A percentile compares a stretch with the other conserved stretches of the same genome.
These are phyloP conservation scores for Aplodontia rufa DNA, from an alignment of 2,113 vertebrate genomes.

Conservation along the genomic window DNA sequence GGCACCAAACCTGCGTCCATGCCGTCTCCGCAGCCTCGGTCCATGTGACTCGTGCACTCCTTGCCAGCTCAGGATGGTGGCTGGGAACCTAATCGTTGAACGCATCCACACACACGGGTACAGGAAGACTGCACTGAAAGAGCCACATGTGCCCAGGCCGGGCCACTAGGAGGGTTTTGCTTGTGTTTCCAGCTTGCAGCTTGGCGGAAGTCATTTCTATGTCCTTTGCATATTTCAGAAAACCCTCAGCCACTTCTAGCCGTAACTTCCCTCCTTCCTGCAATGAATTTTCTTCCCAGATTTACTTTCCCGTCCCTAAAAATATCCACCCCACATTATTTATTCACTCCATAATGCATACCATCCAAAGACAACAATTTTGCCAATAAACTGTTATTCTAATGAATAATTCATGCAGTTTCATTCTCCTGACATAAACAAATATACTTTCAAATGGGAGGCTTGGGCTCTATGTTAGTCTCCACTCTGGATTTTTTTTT, in stretches of 20 bases:
- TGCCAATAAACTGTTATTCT: conserved; percentile 80
- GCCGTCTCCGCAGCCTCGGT: not conserved
- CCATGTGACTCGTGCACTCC: not conserved
- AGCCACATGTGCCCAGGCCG: conserved; percentile 41
- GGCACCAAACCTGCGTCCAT: not conserved
- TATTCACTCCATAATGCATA: conserved; percentile 80
- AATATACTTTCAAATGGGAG: conserved; percentile 76
- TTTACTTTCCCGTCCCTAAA: conserved; percentile 76
- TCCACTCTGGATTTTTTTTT: conserved; percentile 59
- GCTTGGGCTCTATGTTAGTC: conserved; percentile 65
- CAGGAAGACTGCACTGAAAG: conserved; percentile 57
- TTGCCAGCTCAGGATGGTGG: not conserved
- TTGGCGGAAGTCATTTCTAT: conserved; percentile 18
- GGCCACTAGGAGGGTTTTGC: conserved; percentile 59
- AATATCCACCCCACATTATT: conserved; percentile 77
- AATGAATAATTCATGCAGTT: conserved; percentile 77
- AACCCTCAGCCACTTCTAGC: conserved; percentile 41
- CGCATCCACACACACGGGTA: conserved; percentile 26
- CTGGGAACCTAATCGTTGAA: not conserved
- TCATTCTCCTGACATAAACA: conserved; percentile 76
- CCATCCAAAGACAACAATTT: conserved; percentile 81
- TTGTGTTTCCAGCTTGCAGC: not conserved
- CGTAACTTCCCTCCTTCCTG: conserved; percentile 62
- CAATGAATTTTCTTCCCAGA: conserved; percentile 68
- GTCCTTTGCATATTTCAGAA: conserved; percentile 69